phyloP scores from a whole-genome alignment of 2,888 invertebrate genomes.

The Pegoplata infirma region DNA sequence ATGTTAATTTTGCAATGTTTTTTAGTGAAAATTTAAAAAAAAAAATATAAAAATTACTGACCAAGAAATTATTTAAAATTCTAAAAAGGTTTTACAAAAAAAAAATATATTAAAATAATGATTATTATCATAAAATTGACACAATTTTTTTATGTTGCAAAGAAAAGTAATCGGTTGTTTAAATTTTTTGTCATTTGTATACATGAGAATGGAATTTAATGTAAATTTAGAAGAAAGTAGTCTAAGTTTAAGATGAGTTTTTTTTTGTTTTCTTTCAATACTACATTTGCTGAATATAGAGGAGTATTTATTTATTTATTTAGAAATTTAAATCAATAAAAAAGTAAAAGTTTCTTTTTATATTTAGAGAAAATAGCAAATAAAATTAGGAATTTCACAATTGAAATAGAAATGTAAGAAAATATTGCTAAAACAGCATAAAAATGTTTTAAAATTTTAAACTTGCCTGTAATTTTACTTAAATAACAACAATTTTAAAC shows the following conservation, averaged over 20 bases:
- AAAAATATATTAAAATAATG: background rate
- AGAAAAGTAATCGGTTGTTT: constrained; percentile 31
- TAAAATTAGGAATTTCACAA: too few relatives aligned
- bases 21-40: background rate
- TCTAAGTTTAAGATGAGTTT: background rate
- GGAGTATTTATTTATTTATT: background rate
- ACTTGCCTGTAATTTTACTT: too few relatives aligned
- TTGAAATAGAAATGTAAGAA: too few relatives aligned
- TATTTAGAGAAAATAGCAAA: too few relatives aligned
- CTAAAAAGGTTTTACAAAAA: constrained; percentile 40
- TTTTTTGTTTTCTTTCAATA: background rate
- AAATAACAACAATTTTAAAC: too few relatives aligned
- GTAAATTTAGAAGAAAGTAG: constrained; percentile 43
- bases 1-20: constrained; percentile 46
- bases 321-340: background rate
- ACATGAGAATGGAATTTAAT: constrained; percentile 36
- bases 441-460: too few relatives aligned
- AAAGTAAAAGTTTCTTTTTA: background rate
- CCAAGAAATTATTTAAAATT: constrained; percentile 58
- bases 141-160: constrained; percentile 35
- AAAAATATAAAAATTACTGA: background rate
- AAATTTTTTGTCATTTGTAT: background rate
- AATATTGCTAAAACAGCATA: too few relatives aligned
- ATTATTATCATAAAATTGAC: constrained; percentile 45
- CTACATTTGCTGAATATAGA: background rate